Conservation (phyloP, 2,113 vertebrate genomes). For the Alligator mississippiensis region DNA sequence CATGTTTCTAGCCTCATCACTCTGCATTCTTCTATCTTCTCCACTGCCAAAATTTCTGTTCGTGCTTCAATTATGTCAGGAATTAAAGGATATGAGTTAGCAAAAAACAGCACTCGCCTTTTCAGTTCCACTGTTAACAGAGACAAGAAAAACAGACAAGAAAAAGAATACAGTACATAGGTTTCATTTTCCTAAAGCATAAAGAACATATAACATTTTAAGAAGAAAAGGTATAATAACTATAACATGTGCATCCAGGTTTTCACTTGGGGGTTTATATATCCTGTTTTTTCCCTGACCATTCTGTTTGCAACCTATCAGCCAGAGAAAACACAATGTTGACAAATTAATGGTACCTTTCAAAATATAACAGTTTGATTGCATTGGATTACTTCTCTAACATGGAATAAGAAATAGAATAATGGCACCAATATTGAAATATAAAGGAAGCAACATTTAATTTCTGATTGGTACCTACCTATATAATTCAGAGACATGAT, state of each 20-base stretch:
- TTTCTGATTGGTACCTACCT: conserved; percentile 38
- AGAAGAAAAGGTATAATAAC: neutral
- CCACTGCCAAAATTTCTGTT: neutral
- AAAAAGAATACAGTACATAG: neutral
- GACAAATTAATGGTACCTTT: neutral
- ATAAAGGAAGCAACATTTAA: conserved; percentile 37
- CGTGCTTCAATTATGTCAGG: neutral
- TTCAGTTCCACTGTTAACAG: neutral
- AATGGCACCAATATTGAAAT: neutral
- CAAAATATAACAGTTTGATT: neutral
- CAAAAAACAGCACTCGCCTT: neutral
- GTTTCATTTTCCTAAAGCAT: neutral
- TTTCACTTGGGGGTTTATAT: neutral
- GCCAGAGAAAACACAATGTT: neutral
- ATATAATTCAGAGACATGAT: conserved; percentile 22
- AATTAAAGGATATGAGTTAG: neutral
- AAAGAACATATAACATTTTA: neutral
- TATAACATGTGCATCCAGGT: neutral
- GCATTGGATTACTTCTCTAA: neutral
- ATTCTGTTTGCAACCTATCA: neutral
- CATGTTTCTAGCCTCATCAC: neutral
- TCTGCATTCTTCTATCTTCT: neutral
- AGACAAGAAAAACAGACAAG: neutral
- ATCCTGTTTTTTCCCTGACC: neutral
- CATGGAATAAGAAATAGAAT: neutral